Conservation (phyloP, 2,888 invertebrate genomes). For the Scaptomyza cyrtandrae region DNA sequence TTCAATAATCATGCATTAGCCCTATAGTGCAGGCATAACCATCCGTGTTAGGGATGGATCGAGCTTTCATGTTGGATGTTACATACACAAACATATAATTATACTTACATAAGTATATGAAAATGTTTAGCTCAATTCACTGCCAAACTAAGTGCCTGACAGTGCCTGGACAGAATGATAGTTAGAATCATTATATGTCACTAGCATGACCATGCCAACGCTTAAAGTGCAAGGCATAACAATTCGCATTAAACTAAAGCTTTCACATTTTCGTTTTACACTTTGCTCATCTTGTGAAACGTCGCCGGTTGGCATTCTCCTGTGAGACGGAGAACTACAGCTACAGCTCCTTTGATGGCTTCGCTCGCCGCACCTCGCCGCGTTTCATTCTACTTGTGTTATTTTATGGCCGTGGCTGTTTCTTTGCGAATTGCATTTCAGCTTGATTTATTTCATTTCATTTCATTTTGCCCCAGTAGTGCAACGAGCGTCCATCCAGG, state of each 20-base stretch:
- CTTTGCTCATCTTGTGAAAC: slow-evolving; percentile 48
- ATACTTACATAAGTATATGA: background rate
- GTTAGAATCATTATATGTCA: background rate
- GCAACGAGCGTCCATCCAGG: slow-evolving; percentile 45
- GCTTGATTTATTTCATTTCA: slow-evolving; percentile 79
- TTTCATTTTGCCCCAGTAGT: slow-evolving; percentile 63
- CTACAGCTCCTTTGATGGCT: slow-evolving; percentile 4
- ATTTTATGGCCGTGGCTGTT: slow-evolving; percentile 74
- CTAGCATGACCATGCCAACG: background rate
- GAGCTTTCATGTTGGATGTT: no score
- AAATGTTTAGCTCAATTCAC: background rate
- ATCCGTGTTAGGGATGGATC: no score
- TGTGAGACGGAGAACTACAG: background rate
- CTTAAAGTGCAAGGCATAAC: slow-evolving; percentile 64
- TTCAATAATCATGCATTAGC: no score
- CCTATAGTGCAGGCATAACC: no score
- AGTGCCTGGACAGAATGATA: background rate
- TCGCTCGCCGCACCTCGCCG: background rate
- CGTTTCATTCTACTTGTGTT: slow-evolving; percentile 46
- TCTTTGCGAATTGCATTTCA: slow-evolving; percentile 78
- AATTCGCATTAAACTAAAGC: slow-evolving; percentile 65
- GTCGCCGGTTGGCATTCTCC: slow-evolving; percentile 36
- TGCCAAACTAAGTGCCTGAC: background rate
- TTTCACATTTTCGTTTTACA: slow-evolving; percentile 48
- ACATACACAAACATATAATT: no score